phyloP scores from a whole-genome alignment of 2,797 vertebrate species.

The Smutsia temminckii region DNA sequence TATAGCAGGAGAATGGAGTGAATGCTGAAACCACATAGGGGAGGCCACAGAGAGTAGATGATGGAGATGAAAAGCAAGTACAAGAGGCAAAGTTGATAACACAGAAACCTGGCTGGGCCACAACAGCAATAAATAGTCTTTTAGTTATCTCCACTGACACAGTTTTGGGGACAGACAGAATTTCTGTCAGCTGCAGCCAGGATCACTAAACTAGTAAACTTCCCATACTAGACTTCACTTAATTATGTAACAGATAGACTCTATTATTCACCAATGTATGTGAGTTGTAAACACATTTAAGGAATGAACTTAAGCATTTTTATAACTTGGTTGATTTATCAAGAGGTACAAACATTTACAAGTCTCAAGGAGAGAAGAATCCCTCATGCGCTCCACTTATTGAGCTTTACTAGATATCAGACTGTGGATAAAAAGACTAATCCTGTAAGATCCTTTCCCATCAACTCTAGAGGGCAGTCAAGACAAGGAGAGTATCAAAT shows the following conservation, averaged over 20 bases:
- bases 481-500: not conserved
- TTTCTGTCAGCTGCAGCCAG: not conserved
- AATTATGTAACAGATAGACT: constrained; percentile 14
- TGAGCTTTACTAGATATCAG: not conserved
- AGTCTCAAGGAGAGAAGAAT: not conserved
- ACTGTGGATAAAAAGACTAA: not conserved
- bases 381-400: not conserved
- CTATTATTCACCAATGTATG: not conserved
- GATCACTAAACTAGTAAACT: not conserved
- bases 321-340: not conserved
- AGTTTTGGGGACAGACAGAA: constrained; percentile 1
- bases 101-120: not conserved
- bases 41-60: not conserved
- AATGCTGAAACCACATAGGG: not conserved
- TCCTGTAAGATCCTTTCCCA: not conserved
- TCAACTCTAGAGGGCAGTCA: constrained; percentile 46
- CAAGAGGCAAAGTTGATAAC: not conserved
- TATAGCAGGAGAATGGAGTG: not conserved
- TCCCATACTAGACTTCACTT: not conserved
- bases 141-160: not conserved
- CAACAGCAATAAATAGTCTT: not conserved
- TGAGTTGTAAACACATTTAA: constrained; percentile 20
- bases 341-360: not conserved
- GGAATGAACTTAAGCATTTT: constrained; percentile 28
- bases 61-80: constrained; percentile 41